A percentile compares a stretch with the other conserved stretches of the same genome.
phyloP scores from a whole-genome alignment of 53 echinoderm and acorn worm genomes.

The Arbacia lixula region DNA sequence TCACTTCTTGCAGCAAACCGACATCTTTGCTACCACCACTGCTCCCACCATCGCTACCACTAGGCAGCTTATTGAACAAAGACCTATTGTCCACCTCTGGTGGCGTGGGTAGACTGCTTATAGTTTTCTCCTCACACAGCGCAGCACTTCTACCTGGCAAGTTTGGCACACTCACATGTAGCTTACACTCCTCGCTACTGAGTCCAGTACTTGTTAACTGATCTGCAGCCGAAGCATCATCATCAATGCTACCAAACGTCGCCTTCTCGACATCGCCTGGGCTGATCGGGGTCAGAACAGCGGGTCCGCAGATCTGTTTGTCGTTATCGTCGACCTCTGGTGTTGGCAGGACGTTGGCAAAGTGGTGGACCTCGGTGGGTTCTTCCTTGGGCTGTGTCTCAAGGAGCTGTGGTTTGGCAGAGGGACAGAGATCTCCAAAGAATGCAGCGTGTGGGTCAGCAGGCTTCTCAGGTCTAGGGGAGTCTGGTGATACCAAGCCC shows the following conservation, averaged over 20 bases:
- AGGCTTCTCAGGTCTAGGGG: slow-evolving; percentile 30
- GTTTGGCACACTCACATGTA: no score
- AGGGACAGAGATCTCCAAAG: slow-evolving; percentile 49
- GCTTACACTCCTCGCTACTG: no score
- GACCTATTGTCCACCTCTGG: slow-evolving; percentile 44
- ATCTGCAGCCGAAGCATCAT: neutral
- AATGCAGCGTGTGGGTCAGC: slow-evolving; percentile 32
- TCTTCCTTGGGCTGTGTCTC: slow-evolving; percentile 1
- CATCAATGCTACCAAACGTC: neutral
- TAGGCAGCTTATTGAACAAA: slow-evolving; percentile 37
- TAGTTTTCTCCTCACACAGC: neutral
- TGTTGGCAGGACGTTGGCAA: slow-evolving; percentile 38
- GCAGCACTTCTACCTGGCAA: no score
- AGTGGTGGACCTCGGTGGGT: slow-evolving; percentile 14
- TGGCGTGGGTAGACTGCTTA: slow-evolving; percentile 43
- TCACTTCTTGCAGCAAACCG: no score
- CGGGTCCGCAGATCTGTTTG: slow-evolving; percentile 21
- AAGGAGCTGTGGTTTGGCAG: slow-evolving; percentile 4
- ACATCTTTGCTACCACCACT: neutral
- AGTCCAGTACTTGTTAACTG: no score
- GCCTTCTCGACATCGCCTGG: slow-evolving; percentile 30
- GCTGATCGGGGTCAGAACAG: slow-evolving; percentile 41
- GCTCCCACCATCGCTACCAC: slow-evolving; percentile 15
- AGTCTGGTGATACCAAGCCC: no score
- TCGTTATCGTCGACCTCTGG: slow-evolving; percentile 45